Base-by-base conservation (phyloP, 2,797 vertebrate genomes). In the Clarias platycephalus region DNA sequence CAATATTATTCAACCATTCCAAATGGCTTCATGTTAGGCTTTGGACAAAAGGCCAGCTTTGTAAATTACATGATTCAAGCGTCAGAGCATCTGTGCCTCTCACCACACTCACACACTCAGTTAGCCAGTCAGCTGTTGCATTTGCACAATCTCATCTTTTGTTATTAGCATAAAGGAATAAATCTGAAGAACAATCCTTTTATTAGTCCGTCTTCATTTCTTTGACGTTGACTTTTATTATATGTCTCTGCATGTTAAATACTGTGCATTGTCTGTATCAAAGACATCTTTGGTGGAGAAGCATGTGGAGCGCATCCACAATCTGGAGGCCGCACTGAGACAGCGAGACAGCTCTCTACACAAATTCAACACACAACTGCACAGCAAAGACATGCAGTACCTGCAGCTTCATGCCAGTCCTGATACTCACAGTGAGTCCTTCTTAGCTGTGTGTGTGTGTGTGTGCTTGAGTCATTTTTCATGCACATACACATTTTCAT, bases 271-370 rank as follows among this genome's bases (percentile, higher is more conserved):
- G 55, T 70, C 22, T 81, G 26, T 81, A 58, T 88, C 16, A 0
- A 90, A 99, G 98, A 95, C 96, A 37, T 95, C 94, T 53, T 92
- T 99, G 92, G 97, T 98, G 91, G 97, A 98, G 93, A 98, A 96
- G 1, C 98, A 99, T 8, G 91, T 98, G 70, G 96, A 96, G 92
- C 96, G 97, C 10, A 98, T 98, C 93, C 96, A 97, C 86, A 95
- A 91, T 87, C 91, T 99, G 93, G 97, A 99, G 91, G 94, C 96
- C 31, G 97, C 95, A 79, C 94, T 99, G 74, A 93, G 95, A 85
- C 97, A 98, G 89, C 94, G 97, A 0, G 96, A 97, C 1, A 91
- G 87, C 87, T 95, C 96, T 16, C 95, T 98, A 91, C 94, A 96
- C 81, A 97, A 96, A 76, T 93, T 97, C 92, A 96, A 96, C 90